A percentile compares a stretch with the other conserved stretches of the same genome.
Conservation (phyloP, 2,113 vertebrate species). For the Alligator mississippiensis region DNA sequence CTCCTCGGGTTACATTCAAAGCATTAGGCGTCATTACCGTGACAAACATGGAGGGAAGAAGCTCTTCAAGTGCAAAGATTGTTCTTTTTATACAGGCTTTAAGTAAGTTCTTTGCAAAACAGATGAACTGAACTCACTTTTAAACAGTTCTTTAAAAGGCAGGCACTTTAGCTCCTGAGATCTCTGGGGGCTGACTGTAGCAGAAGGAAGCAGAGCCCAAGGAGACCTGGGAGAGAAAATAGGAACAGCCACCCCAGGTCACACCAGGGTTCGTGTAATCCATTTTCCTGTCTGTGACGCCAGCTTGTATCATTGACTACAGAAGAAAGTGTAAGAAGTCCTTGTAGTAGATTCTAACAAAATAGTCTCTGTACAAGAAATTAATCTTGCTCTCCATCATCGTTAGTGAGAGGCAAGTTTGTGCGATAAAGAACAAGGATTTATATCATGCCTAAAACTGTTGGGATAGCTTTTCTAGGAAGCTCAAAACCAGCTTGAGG, state of each 20-base stretch:
- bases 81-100: conserved; percentile 97
- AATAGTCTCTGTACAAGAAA: not conserved
- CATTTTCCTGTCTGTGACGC: conserved; percentile 41
- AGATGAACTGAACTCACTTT: not conserved
- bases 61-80: conserved; percentile 99
- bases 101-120: conserved; percentile 84
- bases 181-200: conserved; percentile 24
- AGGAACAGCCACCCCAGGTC: conserved; percentile 24
- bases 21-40: conserved; percentile 96
- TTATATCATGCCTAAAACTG: not conserved
- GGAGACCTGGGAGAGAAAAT: not conserved
- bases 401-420: not conserved
- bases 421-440: not conserved
- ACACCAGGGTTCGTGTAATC: conserved; percentile 62
- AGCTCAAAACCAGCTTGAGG: not conserved
- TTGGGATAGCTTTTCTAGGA: not conserved
- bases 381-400: not conserved
- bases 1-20: conserved; percentile 98
- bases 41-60: conserved; percentile 98
- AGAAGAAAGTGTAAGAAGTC: not conserved
- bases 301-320: conserved; percentile 36
- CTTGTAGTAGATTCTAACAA: not conserved
- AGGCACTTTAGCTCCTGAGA: not conserved
- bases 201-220: not conserved
- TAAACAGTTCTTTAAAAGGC: not conserved